Evolutionary conservation across 1,140 invertebrate species (phyloP).

Genomic region (Aphidius gifuensis): DNA sequence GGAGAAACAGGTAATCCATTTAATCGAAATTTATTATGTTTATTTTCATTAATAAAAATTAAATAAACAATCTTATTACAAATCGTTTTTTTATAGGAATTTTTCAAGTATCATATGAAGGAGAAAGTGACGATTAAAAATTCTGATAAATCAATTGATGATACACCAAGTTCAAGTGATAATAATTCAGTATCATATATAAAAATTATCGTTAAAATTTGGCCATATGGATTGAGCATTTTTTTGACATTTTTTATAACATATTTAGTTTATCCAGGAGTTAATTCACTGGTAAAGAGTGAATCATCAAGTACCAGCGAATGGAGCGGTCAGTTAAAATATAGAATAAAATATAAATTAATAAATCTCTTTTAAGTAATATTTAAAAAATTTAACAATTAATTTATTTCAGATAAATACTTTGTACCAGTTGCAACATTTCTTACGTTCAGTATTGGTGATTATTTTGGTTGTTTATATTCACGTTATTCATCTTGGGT

Average conservation of each 20-base stretch:
- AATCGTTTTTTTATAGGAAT: conserved; percentile 51
- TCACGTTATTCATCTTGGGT: conserved; percentile 71
- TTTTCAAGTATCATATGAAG: conserved; percentile 68
- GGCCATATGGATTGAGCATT: conserved; percentile 70
- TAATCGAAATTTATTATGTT: not conserved
- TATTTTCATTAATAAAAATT: too few species aligned
- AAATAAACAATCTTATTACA: not conserved
- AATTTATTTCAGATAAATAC: conserved; percentile 69
- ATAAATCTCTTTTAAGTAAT: too few species aligned
- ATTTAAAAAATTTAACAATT: too few species aligned
- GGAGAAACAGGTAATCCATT: conserved; percentile 62
- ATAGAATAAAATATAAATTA: too few species aligned
- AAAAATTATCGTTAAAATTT: conserved; percentile 67
- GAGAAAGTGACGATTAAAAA: conserved; percentile 43
- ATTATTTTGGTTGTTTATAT: conserved; percentile 78
- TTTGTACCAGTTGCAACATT: conserved; percentile 90
- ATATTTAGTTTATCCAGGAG: conserved; percentile 79
- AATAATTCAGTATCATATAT: conserved; percentile 51
- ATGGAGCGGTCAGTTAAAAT: too few species aligned
- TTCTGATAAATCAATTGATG: conserved; percentile 40
- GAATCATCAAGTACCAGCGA: conserved; percentile 37
- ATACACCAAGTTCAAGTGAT: conserved; percentile 42
- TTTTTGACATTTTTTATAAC: conserved; percentile 78
- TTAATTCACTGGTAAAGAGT: conserved; percentile 80
- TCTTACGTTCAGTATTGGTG: conserved; percentile 82